phyloP scores from a whole-genome alignment of 1,140 invertebrate species.

The Drosophila asahinai region DNA sequence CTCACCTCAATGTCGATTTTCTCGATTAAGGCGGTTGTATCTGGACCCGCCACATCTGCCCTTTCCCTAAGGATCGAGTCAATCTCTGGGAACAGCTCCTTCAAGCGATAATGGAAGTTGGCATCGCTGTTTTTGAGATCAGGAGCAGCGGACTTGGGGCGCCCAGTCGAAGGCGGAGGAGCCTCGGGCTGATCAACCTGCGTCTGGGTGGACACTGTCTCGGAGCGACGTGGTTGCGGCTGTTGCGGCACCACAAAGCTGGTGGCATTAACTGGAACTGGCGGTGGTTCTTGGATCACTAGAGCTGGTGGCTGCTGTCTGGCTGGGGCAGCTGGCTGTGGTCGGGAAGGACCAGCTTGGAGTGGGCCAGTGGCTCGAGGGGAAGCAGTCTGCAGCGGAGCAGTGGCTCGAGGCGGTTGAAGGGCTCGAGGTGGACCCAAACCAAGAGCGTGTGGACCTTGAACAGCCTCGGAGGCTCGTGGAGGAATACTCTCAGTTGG shows the following conservation, averaged over 20 bases:
- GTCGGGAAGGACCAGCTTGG: not conserved
- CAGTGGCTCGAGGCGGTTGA: not conserved
- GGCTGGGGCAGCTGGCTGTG: not conserved
- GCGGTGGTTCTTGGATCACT: not conserved
- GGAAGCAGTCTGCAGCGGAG: not conserved
- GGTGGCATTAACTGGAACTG: not conserved
- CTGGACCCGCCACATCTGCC: slow-evolving; percentile 24
- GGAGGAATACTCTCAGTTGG: not conserved
- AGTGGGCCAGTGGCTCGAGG: not conserved
- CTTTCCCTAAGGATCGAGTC: slow-evolving; percentile 49
- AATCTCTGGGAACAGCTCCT: slow-evolving; percentile 42
- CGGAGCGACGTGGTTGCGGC: slow-evolving; percentile 39
- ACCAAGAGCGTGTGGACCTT: not conserved
- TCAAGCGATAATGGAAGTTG: slow-evolving; percentile 56
- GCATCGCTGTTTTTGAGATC: slow-evolving; percentile 69
- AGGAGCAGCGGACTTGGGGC: slow-evolving; percentile 19
- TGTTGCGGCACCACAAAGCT: slow-evolving; percentile 28
- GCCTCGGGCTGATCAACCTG: slow-evolving; percentile 1
- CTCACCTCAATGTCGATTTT: slow-evolving; percentile 54
- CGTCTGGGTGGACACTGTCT: slow-evolving; percentile 53
- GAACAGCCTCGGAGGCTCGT: not conserved
- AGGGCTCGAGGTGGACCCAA: not conserved
- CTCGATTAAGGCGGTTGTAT: slow-evolving; percentile 21
- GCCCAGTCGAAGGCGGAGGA: not conserved
- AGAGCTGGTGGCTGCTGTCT: not conserved